These are phyloP conservation scores for Tragopan temminckii DNA, from an alignment of 2,797 vertebrate species.

Conservation along the genomic window DNA sequence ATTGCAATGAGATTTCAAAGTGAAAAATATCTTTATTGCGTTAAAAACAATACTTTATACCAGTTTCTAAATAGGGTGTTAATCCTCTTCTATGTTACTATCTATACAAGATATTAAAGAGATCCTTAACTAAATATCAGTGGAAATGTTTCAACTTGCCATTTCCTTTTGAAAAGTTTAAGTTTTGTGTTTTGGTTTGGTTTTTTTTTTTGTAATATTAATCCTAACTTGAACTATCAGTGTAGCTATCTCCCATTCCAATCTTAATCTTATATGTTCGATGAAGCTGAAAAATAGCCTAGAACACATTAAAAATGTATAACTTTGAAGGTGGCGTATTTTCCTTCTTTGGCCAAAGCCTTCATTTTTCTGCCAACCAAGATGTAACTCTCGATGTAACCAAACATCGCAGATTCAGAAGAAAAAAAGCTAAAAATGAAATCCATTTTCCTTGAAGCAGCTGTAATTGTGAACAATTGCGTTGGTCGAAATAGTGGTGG, in stretches of 20 bases:
- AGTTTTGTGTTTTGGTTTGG: no score
- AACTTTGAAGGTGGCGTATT: not conserved
- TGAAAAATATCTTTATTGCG: not conserved
- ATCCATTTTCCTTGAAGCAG: not conserved
- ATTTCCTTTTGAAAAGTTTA: not conserved
- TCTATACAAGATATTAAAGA: not conserved
- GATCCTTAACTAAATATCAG: not conserved
- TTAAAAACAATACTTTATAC: not conserved
- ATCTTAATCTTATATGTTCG: not conserved
- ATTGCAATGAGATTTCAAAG: not conserved
- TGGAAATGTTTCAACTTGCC: not conserved
- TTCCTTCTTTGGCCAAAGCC: not conserved
- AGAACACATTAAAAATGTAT: not conserved
- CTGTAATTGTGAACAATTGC: constrained; percentile 37
- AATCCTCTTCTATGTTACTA: not conserved
- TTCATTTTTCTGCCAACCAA: not conserved
- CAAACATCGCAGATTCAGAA: not conserved
- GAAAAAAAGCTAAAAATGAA: not conserved
- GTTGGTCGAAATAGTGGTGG: constrained; percentile 47
- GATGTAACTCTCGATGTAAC: not conserved
- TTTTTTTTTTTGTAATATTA: not conserved
- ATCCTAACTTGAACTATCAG: not conserved
- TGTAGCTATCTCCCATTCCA: not conserved
- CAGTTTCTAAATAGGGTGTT: not conserved
- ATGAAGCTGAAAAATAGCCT: not conserved